Base-by-base conservation (phyloP, 2,888 invertebrate species). In the Amorpha juglandis region DNA sequence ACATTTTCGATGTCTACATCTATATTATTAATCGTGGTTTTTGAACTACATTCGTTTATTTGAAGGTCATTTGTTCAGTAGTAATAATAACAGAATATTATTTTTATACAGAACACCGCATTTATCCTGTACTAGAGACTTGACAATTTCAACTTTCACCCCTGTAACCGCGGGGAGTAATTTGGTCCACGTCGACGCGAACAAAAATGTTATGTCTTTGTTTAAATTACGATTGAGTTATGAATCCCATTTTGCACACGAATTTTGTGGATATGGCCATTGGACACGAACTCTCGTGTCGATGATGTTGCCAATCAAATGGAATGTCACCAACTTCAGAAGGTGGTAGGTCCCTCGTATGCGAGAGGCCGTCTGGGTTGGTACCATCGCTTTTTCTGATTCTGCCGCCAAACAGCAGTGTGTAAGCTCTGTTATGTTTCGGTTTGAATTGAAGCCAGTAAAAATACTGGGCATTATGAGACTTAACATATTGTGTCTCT, bases 161-260 rank as follows among this genome's bases (percentile, higher is more conserved):
- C 38, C 58, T 19, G 38, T 42, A 16, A 42, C 58, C 42, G 19
- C 58, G 19, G 42, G 42, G 58, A 58, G 58, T 58, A 58, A 58
- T 58, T 58, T 58, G 58, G 12, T 11, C 6, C 19, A 42, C 19
- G 58, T 58, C 38, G 58, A 12, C 58, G 58, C 21, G 38, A 38
- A 58, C 58, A 58, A 58, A 58, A 58, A 19, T 58, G 38, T 58
- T 38, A 58, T 38, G 58, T 55, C 58, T 55, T 55, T 58, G 58
- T 58, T 58, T 42, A 42, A 42, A 58, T 42, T 58, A 42, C 38
- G 42, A 58, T 58, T 58, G 42, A 58, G 58, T 55, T 55, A 55
- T 55, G 55, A 16, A 55, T 33, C 55, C 3, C 16, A 38, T 55
- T 50, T 55, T 38, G 55, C 4, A 35, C 4, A 55, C 9, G 55